Conservation (phyloP, 2,797 vertebrate species). For the Neosilurus hyrtlii region DNA sequence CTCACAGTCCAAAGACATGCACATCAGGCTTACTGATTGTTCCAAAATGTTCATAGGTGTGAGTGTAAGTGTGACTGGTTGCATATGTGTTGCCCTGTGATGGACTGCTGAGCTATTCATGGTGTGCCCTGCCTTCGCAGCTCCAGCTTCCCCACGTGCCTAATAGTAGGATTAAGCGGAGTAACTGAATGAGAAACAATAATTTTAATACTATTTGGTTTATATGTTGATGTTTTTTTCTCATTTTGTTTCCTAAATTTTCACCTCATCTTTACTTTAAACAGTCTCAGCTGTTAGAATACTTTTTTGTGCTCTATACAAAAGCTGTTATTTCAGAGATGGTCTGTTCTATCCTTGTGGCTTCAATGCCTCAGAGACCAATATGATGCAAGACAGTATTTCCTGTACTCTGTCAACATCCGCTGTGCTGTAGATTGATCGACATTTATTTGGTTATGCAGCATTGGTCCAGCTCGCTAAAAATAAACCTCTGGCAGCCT, state of each 20-base stretch:
- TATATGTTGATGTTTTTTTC: background rate
- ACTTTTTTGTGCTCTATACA: background rate
- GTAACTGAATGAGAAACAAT: background rate
- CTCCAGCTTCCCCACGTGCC: no score
- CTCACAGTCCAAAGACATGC: no score
- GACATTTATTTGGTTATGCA: slow-evolving; percentile 55
- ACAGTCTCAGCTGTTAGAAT: background rate
- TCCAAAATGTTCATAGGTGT: no score
- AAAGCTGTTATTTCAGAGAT: background rate
- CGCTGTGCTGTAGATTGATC: slow-evolving; percentile 46
- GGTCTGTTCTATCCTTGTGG: background rate
- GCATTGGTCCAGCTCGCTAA: slow-evolving; percentile 43
- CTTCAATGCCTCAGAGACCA: slow-evolving; percentile 12
- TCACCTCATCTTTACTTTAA: background rate
- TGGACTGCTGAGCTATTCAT: no score
- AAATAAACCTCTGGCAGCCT: slow-evolving; percentile 53
- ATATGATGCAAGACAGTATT: slow-evolving; percentile 30
- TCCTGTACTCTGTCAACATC: slow-evolving; percentile 44
- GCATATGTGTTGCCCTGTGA: no score
- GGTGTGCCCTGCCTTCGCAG: no score
- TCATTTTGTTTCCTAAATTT: background rate
- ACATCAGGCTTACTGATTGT: no score
- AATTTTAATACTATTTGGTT: no score
- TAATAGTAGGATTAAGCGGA: background rate
- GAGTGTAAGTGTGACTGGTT: no score